These are phyloP conservation scores for Bradysia coprophila DNA, from an alignment of 1,140 invertebrate species.

Conservation along the genomic window DNA sequence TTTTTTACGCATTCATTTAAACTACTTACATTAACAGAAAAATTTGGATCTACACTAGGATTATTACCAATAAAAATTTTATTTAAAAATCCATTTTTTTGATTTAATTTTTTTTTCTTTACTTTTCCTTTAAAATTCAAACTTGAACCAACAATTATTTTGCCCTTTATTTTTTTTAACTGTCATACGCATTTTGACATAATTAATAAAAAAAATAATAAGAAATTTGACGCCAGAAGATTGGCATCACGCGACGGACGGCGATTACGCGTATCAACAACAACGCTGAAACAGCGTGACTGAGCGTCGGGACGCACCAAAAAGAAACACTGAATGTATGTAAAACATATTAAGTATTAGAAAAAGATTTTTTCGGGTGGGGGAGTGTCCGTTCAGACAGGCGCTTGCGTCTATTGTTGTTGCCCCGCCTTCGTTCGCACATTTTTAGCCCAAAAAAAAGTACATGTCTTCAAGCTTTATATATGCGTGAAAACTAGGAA, in stretches of 20 bases:
- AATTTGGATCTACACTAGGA: too few relatives aligned
- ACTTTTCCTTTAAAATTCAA: neutral
- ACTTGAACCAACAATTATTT: too few relatives aligned
- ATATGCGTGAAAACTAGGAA: too few relatives aligned
- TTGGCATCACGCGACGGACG: constrained; percentile 4
- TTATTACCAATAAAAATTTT: too few relatives aligned
- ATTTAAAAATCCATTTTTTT: neutral
- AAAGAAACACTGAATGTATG: constrained; percentile 4
- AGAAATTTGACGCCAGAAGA: neutral
- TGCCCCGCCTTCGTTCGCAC: constrained; percentile 1
- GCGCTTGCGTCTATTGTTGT: constrained; percentile 2
- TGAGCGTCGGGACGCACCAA: constrained; percentile 5
- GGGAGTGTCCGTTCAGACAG: neutral
- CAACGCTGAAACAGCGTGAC: constrained; percentile 5
- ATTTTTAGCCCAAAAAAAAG: neutral
- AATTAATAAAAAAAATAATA: constrained; percentile 2
- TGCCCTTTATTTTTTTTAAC: neutral
- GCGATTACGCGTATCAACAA: constrained; percentile 6
- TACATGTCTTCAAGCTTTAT: too few relatives aligned
- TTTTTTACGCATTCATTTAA: too few relatives aligned
- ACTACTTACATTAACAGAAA: too few relatives aligned
- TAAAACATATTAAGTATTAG: neutral
- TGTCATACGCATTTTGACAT: neutral
- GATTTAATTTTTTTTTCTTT: neutral
- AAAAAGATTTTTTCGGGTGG: neutral